These are phyloP conservation scores for Passerculus sandwichensis DNA, from an alignment of 2,797 vertebrate genomes.

Conservation along the genomic window DNA sequence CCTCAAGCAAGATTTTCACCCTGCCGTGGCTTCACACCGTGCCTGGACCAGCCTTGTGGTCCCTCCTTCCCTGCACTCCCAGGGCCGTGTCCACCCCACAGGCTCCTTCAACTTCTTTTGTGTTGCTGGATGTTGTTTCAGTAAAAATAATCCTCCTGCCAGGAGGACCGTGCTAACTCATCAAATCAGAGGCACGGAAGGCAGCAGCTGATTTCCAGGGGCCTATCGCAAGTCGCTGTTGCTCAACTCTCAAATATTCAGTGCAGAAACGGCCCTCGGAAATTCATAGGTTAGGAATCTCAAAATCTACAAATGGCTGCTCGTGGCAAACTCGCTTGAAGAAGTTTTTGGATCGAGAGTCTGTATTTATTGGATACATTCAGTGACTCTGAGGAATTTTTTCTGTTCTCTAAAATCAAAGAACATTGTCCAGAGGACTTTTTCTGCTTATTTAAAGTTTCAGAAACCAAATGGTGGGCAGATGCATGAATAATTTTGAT, in stretches of 20 bases:
- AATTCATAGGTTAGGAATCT: constrained; percentile 53
- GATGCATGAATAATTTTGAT: not conserved
- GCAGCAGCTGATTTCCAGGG: constrained; percentile 50
- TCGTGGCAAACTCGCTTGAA: not conserved
- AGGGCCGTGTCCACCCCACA: not conserved
- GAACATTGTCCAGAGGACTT: not conserved
- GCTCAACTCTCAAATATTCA: constrained; percentile 24
- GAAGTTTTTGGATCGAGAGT: not conserved
- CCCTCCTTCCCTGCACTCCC: rapidly evolving
- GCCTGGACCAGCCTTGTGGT: rapidly evolving
- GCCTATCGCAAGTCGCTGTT: constrained; percentile 18
- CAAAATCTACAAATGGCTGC: constrained; percentile 4
- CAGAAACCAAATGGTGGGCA: not conserved
- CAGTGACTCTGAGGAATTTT: not conserved
- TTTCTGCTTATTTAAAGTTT: not conserved
- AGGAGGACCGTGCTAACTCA: constrained; percentile 10
- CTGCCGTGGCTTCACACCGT: not conserved
- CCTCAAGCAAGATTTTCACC: not conserved
- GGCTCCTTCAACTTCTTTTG: constrained; percentile 38
- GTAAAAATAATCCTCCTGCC: constrained; percentile 41
- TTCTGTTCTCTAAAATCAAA: not conserved
- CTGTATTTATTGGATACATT: not conserved
- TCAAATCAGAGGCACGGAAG: constrained; percentile 55
- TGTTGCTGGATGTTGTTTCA: constrained; percentile 36
- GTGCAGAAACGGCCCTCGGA: not conserved